Evolutionary conservation across 2,888 invertebrate genomes (phyloP).

Genomic region (Vesta saturnalis): DNA sequence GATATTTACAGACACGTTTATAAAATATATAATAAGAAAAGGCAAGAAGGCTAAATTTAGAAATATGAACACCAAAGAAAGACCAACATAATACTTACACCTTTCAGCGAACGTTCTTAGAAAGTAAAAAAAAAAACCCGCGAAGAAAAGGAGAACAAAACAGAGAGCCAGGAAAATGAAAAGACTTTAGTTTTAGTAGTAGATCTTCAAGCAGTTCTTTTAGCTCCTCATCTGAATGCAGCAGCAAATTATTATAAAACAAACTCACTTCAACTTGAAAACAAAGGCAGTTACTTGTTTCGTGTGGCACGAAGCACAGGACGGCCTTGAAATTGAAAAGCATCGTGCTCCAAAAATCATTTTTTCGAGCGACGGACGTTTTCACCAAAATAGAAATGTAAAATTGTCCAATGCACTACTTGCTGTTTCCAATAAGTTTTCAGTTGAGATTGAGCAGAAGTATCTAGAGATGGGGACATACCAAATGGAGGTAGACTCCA

Average conservation of each 20-base stretch:
- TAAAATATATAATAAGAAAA: slow-evolving; percentile 19
- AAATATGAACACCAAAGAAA: slow-evolving; percentile 44
- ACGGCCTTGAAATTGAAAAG: slow-evolving; percentile 38
- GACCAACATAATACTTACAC: slow-evolving; percentile 42
- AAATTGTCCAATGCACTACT: slow-evolving; percentile 42
- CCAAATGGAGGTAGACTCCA: slow-evolving; percentile 49
- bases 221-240: slow-evolving; percentile 44
- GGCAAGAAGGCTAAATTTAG: slow-evolving; percentile 26
- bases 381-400: slow-evolving; percentile 35
- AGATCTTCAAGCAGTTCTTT: slow-evolving; percentile 48
- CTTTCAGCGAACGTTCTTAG: background rate
- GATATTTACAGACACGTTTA: slow-evolving; percentile 23
- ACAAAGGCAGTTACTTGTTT: slow-evolving; percentile 43
- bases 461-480: slow-evolving; percentile 47
- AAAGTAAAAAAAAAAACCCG: slow-evolving; percentile 33
- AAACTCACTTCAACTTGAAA: slow-evolving; percentile 42
- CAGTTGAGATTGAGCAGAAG: slow-evolving; percentile 44
- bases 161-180: slow-evolving; percentile 28
- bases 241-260: slow-evolving; percentile 46
- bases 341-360: slow-evolving; percentile 25
- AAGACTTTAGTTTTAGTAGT: slow-evolving; percentile 40
- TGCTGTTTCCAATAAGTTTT: slow-evolving; percentile 29
- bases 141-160: slow-evolving; percentile 35
- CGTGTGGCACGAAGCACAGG: slow-evolving; percentile 45
- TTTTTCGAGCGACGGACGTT: slow-evolving; percentile 38